Percentiles rank a stretch among this genome's conserved stretches.
phyloP scores from a whole-genome alignment of 2,888 invertebrate genomes.

The Willowsia nigromaculata region DNA sequence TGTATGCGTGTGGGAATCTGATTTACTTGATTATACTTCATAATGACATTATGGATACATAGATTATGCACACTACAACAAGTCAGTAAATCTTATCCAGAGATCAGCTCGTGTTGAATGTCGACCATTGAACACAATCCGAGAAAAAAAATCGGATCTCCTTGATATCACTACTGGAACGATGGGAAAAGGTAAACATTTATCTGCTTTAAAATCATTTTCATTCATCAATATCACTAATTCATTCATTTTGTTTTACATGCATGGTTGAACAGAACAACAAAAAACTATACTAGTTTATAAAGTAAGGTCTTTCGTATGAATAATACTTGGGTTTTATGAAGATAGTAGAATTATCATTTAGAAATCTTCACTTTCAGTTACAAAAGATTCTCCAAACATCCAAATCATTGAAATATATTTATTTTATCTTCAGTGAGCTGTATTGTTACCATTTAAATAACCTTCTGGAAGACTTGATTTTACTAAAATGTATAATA shows the following conservation, averaged over 20 bases:
- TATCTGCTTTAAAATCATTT: constrained; percentile 1
- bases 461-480: neutral
- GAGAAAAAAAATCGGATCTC: neutral
- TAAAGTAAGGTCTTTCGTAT: no score
- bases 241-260: constrained; percentile 38
- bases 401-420: constrained; percentile 4
- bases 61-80: neutral
- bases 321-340: no score
- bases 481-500: constrained; percentile 33
- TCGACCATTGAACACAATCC: neutral
- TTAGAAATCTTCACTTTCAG: neutral
- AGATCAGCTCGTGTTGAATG: neutral
- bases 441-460: neutral
- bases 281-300: no score
- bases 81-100: constrained; percentile 2
- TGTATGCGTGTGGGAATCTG: constrained; percentile 37
- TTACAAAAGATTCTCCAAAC: neutral
- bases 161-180: neutral
- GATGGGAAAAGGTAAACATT: constrained; percentile 39
- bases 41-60: neutral
- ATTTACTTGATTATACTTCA: neutral
- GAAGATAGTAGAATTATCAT: constrained; percentile 18
- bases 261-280: neutral
- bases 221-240: neutral
- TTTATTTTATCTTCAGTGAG: neutral